Evolutionary conservation across 1,140 invertebrate genomes (phyloP), one percentile per base, ranked within the genome.

Genomic region (Hermetia illucens): DNA sequence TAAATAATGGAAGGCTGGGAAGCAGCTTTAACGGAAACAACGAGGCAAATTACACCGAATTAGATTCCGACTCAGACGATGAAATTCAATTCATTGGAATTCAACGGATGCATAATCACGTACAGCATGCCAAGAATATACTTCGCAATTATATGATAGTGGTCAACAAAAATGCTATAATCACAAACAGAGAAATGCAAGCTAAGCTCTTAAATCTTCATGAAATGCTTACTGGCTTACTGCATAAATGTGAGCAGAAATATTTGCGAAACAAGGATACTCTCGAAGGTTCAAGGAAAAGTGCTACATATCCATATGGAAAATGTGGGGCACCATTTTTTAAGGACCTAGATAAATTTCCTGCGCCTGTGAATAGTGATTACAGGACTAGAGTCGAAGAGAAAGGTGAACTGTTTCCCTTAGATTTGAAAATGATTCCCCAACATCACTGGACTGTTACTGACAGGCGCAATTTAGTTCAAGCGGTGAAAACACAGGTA

Each of bases 311-410:
- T 16, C 12, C 12, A 25, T 24, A 22, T 8, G 19, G 19, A 34
- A 18, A 27, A 37, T 40, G 39, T 35, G 39, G 39, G 2, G 10
- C 12, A 15, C 39, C 39, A 30, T 40, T 19, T 21, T 40, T 40
- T 24, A 40, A 40, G 16, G 12, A 24, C 19, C 21, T 9, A 17
- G 22, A 37, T 22, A 6, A 9, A 4, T 12, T 8, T 27, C 6
- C 36, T n/a, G 21, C 36, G 4, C 39, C 32, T 2, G 12, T 15
- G 31, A 35, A 34, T 21, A 18, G 24, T 12, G 39, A 40, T 10
- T 40, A 22, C 24, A 19, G 25, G 10, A 20, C 20, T 21, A 22
- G 39, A 12, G 30, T 27, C 8, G 20, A 40, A 10, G 22, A 25
- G 1, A 12, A 18, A n/a, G 16, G 31, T 2, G 39, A 40, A 30